Evolutionary conservation across 2,888 invertebrate genomes (phyloP), one percentile per base, ranked within the genome.

Genomic region (Euplagia quadripunctaria): DNA sequence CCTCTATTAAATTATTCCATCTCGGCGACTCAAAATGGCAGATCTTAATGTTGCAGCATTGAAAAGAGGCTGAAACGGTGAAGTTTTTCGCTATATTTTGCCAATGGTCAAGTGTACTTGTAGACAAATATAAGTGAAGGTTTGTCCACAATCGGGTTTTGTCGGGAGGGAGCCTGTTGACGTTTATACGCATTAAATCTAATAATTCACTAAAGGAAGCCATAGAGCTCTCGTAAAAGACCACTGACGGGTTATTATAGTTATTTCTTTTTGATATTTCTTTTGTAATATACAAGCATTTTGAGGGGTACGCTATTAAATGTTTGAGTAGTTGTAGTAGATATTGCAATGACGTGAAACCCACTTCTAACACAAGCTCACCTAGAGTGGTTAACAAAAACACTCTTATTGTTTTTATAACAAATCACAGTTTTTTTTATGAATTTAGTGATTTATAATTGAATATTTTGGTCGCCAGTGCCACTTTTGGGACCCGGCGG

Each of bases 1-100:
- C 87, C 91, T 93, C 92, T 93, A 94, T 94, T 94, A 93, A 94
- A 94, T 94, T 94, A 94, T 94, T 94, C 93, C 94, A 90, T 91
- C 88, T 92, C 88, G 91, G 74, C 90, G 91, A 86, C 82, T 90
- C 90, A 90, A 92, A 93, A 92, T 93, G 93, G 91, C 86, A 86
- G 87, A 83, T 84, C 83, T 89, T 92, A 93, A 93, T 93, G 93
- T 94, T 89, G 89, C 92, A 89, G 91, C 87, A 85, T 88, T 92
- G 88, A 90, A 91, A 90, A 89, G 89, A 88, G 85, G 79, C 76
- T 84, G 82, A 89, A 87, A 83, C 87, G 86, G 84, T 85, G 80
- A 76, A 43, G 86, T 87, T 87, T 84, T 81, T 65, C 75, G 64
- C 77, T 58, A 41, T 73, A 71, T 79, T 80, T 80, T 79, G 74